These are phyloP conservation scores for Drosophila guanche DNA, from an alignment of 1,140 invertebrate species.

Conservation along the genomic window DNA sequence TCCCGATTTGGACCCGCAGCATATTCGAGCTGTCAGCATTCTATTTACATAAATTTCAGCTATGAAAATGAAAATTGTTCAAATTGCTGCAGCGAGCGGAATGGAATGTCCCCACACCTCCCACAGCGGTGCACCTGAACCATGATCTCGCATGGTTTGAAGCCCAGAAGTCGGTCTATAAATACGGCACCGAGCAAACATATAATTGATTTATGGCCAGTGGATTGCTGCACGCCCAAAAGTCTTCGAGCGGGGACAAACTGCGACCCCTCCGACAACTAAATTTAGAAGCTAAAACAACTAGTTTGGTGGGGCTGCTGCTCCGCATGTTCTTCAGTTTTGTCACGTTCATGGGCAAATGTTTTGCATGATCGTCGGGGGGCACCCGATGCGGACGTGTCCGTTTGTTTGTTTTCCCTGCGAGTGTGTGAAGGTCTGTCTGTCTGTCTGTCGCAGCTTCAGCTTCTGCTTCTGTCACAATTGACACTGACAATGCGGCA, in stretches of 20 bases:
- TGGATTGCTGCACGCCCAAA: slow-evolving; percentile 64
- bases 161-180: slow-evolving; percentile 36
- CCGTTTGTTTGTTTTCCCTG: slow-evolving; percentile 72
- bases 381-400: slow-evolving; percentile 39
- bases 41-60: slow-evolving; percentile 51
- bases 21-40: slow-evolving; percentile 54
- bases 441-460: slow-evolving; percentile 45
- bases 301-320: slow-evolving; percentile 69
- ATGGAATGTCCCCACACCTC: slow-evolving; percentile 12
- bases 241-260: slow-evolving; percentile 26
- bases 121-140: slow-evolving; percentile 60
- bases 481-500: slow-evolving; percentile 80
- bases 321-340: slow-evolving; percentile 69
- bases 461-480: slow-evolving; percentile 80
- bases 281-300: slow-evolving; percentile 81
- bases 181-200: slow-evolving; percentile 43
- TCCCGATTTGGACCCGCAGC: slow-evolving; percentile 58
- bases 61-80: slow-evolving; percentile 67
- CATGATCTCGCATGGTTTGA: slow-evolving; percentile 8
- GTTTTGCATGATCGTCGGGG: slow-evolving; percentile 41
- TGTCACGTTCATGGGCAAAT: slow-evolving; percentile 78
- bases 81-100: slow-evolving; percentile 37
- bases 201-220: slow-evolving; percentile 81
- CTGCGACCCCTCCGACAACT: slow-evolving; percentile 16
- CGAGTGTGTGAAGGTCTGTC: slow-evolving; percentile 3